Evolutionary conservation across 2,888 invertebrate species (phyloP), one percentile per base, ranked within the genome.

Genomic region (Dysmachus trigonus): DNA sequence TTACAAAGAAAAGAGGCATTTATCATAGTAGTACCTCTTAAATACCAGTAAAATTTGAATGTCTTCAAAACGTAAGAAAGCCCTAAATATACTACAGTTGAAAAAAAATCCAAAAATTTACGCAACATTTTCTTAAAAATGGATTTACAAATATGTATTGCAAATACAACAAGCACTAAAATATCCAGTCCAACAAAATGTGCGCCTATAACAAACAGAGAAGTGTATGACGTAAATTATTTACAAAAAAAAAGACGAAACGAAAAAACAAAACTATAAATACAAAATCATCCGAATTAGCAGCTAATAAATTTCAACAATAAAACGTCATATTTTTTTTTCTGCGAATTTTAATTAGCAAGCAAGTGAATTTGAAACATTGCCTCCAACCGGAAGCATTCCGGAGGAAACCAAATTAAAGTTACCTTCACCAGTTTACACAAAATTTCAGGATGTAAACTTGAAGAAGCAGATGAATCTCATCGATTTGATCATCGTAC

Each of bases 371-470:
- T 73, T n/a, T n/a, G 15, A 53, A 81, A 81, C 18, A 53, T 22
- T 83, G 47, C 72, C 30, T 62, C 62, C 62, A 1, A 5, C 62
- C 62, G 62, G 22, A 27, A 27, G 18, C 8, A n/a, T 7, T 7
- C 18, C 18, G 51, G 27, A 22, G 62, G 27, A 62, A 22, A 31
- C 47, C 18, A 72, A 83, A 71, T 41, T 62, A 31, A 79, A 18
- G 79, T 85, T 82, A 86, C 81, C 79, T 74, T 88, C 87, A 88
- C 81, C 88, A 88, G 85, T 88, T 88, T 74, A 91, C 89, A 90
- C 91, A 91, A 91, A 91, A 91, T 89, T 91, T 92, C 90, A 92
- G 90, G 88, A 91, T 90, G 88, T 91, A 91, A 87, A 92, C 91
- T 90, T 91, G 91, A 91, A 91, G 91, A 88, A 92, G 90, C 88